Conservation (phyloP, 2,797 vertebrate species). For the Amazona ochrocephala region DNA sequence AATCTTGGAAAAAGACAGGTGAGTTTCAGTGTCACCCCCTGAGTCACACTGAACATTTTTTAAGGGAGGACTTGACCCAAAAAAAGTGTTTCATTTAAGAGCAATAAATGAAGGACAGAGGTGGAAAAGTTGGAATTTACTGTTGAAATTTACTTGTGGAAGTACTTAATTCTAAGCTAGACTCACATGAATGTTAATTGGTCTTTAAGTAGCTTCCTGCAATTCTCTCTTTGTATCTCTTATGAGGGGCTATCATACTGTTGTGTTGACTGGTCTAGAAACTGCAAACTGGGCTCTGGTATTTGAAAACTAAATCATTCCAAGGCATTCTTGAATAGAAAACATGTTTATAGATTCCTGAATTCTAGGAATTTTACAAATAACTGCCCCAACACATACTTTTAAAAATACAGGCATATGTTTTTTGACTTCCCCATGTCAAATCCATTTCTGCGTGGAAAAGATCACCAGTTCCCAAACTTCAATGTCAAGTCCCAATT, state of each 20-base stretch:
- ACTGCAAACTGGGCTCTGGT: neutral
- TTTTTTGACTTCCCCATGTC: neutral
- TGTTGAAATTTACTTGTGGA: neutral
- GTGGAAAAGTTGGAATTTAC: neutral
- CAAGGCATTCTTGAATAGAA: conserved; percentile 30
- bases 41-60: neutral
- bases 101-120: neutral
- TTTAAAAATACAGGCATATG: neutral
- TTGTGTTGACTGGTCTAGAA: neutral
- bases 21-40: neutral
- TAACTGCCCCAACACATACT: neutral
- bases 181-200: neutral
- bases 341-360: conserved; percentile 26
- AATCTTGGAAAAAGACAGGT: conserved; percentile 67
- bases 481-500: neutral
- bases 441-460: neutral
- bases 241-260: neutral
- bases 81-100: neutral
- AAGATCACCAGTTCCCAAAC: neutral
- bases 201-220: neutral
- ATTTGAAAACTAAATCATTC: neutral
- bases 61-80: neutral
- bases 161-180: neutral
- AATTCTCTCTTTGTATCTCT: neutral
- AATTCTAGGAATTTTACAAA: conserved; percentile 43